phyloP scores from a whole-genome alignment of 2,888 invertebrate species.

The Chromoteleia sp. region DNA sequence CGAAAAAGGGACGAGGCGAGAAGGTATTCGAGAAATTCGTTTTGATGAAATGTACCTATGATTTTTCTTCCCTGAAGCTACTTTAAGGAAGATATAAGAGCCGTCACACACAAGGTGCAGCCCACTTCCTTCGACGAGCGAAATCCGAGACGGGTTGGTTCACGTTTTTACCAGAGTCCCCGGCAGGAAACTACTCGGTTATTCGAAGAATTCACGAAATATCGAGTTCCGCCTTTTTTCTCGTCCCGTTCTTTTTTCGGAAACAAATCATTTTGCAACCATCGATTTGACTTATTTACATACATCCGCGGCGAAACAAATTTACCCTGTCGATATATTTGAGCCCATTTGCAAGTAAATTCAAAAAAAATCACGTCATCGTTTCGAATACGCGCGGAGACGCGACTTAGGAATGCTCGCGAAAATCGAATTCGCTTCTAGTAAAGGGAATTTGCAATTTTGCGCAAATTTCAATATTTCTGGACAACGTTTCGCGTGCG shows the following conservation, averaged over 20 bases:
- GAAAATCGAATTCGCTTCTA: constrained; percentile 44
- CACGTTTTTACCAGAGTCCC: constrained; percentile 69
- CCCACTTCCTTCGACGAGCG: constrained; percentile 77
- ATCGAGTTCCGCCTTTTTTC: constrained; percentile 73
- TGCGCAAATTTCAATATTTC: not conserved
- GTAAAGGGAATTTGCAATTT: constrained; percentile 10
- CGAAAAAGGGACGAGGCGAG: not conserved
- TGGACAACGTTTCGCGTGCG: not conserved
- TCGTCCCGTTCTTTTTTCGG: constrained; percentile 31
- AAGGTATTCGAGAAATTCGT: constrained; percentile 61
- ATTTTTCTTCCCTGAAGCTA: constrained; percentile 67
- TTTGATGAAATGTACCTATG: constrained; percentile 66
- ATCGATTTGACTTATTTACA: constrained; percentile 68
- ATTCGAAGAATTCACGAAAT: constrained; percentile 75
- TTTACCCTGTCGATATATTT: constrained; percentile 37
- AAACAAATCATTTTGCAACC: constrained; percentile 68
- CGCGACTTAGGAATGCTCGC: constrained; percentile 19
- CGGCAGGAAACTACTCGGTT: constrained; percentile 73
- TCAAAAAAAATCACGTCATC: constrained; percentile 61
- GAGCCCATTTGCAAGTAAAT: constrained; percentile 64
- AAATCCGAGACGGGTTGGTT: constrained; percentile 75
- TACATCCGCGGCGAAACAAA: constrained; percentile 53
- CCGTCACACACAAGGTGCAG: constrained; percentile 74
- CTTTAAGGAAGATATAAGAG: constrained; percentile 73
- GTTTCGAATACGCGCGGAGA: constrained; percentile 38